Evolutionary conservation across 2,888 invertebrate species (phyloP), one percentile per base, ranked within the genome.

Genomic region (Fragum sueziense): DNA sequence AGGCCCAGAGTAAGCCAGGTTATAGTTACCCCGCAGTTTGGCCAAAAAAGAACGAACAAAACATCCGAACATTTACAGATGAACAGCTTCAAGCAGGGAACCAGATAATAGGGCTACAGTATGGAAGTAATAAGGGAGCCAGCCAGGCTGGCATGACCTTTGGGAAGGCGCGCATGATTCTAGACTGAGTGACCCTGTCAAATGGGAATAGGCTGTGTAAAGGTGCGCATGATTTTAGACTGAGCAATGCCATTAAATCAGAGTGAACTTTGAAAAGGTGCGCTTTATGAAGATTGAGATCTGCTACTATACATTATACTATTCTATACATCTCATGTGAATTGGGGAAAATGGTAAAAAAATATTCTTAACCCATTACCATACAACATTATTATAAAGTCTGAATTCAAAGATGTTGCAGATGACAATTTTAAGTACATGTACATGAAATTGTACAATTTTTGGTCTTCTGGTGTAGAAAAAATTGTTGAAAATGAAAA

Each of bases 121-220:
- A 90, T 94, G 99, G 99, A 79, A 97, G 97, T 91, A 99, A 99
- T 95, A 99, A 99, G 94, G 99, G 99, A 34, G 99, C 99, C 89
- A 98, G 95, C 92, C 98, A 98, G 94, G 97, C 97, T 86, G 99
- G 99, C 76, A 97, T 98, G 93, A 99, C 97, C 83, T 91, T 93
- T 87, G 93, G 93, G 70, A 92, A 92, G 78, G 84, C 87, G 47
- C 77, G 92, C 65, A 90, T 88, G 88, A 91, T 92, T 68, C 77
- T 90, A 7, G 87, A 87, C 70, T 87, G 81, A 85, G n/a, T n/a
- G n/a, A n/a, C n/a, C n/a, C 4, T 22, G 7, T 4, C 17, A n/a
- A n/a, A n/a, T n/a, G n/a, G n/a, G n/a, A n/a, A n/a, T n/a, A n/a
- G n/a, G n/a, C n/a, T n/a, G n/a, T n/a, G n/a, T n/a, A n/a, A n/a